Conservation (phyloP, 2,113 vertebrate species). For the Argyrosomus japonicus region DNA sequence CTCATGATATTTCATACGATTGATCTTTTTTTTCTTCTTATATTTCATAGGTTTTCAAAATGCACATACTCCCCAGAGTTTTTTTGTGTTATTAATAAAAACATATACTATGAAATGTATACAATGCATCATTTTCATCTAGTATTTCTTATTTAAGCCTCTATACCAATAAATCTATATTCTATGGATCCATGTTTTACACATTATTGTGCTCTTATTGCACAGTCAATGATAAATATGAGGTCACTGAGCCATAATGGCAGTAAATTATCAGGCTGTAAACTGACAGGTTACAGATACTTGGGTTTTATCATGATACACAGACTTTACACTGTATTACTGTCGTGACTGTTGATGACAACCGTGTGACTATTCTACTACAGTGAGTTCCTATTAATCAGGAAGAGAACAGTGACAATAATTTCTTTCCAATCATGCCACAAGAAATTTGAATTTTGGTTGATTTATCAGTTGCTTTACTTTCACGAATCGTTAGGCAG, state of each 20-base stretch:
- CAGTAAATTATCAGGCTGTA: slow-evolving; percentile 24
- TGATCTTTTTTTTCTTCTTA: neutral
- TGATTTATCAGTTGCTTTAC: slow-evolving; percentile 44
- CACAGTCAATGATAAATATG: neutral
- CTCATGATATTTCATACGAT: neutral
- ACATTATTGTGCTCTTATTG: slow-evolving; percentile 16
- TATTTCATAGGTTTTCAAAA: neutral
- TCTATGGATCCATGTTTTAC: neutral
- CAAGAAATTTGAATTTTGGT: slow-evolving; percentile 31
- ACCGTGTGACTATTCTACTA: neutral
- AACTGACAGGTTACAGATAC: slow-evolving; percentile 15
- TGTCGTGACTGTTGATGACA: neutral
- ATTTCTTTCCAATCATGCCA: slow-evolving; percentile 41
- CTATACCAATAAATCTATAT: neutral
- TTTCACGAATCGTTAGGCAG: slow-evolving; percentile 43
- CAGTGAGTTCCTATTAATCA: slow-evolving; percentile 24
- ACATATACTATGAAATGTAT: no score
- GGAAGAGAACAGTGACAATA: slow-evolving; percentile 5
- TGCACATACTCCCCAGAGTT: neutral
- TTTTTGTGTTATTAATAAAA: neutral
- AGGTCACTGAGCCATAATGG: slow-evolving; percentile 6
- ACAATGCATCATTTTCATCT: no score
- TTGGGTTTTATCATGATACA: neutral
- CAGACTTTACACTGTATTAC: slow-evolving; percentile 9
- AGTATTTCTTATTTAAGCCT: neutral